Percentiles rank a stretch among this genome's conserved stretches.
phyloP scores from a whole-genome alignment of 2,797 vertebrate genomes.

The Micropoecilia bifurca region DNA sequence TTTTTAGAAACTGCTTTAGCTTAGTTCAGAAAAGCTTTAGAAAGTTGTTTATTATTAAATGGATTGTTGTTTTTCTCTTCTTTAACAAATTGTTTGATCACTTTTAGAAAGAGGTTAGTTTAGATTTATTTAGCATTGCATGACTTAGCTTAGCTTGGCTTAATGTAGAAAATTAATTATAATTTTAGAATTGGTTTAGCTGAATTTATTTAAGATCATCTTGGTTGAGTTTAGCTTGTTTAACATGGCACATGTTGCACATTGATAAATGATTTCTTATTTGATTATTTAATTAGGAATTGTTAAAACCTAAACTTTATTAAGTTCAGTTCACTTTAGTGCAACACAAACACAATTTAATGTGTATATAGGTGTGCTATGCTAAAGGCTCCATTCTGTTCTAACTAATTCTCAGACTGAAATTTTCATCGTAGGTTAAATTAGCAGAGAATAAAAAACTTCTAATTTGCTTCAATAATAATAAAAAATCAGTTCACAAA shows the following conservation, averaged over 20 bases:
- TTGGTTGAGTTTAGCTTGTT: background rate
- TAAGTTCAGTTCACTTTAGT: background rate
- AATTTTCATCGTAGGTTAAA: background rate
- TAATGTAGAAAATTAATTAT: background rate
- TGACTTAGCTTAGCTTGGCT: background rate
- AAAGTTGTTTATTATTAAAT: background rate
- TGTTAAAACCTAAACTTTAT: background rate
- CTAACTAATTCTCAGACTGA: background rate
- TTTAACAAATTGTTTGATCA: background rate
- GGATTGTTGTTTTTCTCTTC: background rate
- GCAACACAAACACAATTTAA: background rate
- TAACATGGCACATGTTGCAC: background rate
- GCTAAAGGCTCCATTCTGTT: background rate
- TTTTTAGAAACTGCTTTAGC: background rate
- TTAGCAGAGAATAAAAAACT: background rate
- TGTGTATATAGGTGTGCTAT: background rate
- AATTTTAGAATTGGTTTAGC: background rate
- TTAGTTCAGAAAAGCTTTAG: background rate
- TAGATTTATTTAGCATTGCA: background rate
- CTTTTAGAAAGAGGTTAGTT: background rate
- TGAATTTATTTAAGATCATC: background rate
- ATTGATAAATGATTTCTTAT: background rate
- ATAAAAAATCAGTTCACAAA: background rate
- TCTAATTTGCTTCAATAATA: conserved; percentile 2
- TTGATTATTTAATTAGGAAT: background rate